Evolutionary conservation across 2,797 vertebrate species (phyloP).

Genomic region (Picus viridis): DNA sequence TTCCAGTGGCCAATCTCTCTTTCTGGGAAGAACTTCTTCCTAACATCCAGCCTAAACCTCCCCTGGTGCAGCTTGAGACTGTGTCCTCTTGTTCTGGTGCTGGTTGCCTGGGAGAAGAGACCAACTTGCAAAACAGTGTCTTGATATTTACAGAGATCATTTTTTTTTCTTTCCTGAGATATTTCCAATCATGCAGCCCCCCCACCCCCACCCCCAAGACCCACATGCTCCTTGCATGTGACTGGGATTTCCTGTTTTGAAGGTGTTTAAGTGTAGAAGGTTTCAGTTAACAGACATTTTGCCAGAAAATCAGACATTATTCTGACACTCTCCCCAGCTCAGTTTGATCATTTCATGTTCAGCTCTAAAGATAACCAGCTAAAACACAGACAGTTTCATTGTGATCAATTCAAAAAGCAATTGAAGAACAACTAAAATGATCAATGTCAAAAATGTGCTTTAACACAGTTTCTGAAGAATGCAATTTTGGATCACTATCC

Average conservation of each 20-base stretch:
- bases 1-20: no score
- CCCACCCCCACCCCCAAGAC: background rate
- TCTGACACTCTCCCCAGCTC: background rate
- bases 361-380: background rate
- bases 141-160: background rate
- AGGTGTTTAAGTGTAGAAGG: background rate
- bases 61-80: no score
- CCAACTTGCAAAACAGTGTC: background rate
- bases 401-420: conserved; percentile 58
- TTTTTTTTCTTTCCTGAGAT: conserved; percentile 22
- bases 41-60: no score
- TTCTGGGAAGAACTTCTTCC: no score
- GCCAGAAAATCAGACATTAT: conserved; percentile 9
- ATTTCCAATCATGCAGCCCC: background rate
- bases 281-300: background rate
- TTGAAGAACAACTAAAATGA: conserved; percentile 44
- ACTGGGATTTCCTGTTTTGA: background rate
- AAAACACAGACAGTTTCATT: background rate
- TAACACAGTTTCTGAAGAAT: conserved; percentile 35
- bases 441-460: conserved; percentile 37
- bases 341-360: background rate
- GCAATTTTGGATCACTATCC: conserved; percentile 28
- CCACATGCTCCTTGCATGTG: background rate
- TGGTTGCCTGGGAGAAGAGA: no score
- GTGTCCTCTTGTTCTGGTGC: no score